Conservation (phyloP, 2,888 invertebrate species). For the Cerastis rubricosa region DNA sequence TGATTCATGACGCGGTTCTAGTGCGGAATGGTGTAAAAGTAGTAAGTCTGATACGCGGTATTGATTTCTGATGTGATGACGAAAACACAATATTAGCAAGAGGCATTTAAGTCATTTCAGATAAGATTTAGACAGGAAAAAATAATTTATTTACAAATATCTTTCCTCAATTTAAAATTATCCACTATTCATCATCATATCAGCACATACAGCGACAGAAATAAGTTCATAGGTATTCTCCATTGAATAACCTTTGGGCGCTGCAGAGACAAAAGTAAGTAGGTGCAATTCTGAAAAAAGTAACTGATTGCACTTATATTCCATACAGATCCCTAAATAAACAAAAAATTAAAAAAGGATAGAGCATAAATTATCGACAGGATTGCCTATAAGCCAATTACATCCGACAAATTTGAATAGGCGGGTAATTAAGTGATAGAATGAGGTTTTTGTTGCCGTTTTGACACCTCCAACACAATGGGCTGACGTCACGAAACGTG, state of each 20-base stretch:
- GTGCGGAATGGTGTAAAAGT: not conserved
- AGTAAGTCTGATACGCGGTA: too few relatives aligned
- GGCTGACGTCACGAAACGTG: conserved; percentile 65
- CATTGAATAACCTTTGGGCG: not conserved
- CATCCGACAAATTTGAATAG: conserved; percentile 60
- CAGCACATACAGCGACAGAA: not conserved
- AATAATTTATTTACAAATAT: conserved; percentile 4
- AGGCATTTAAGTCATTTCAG: not conserved
- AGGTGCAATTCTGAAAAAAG: not conserved
- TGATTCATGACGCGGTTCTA: not conserved
- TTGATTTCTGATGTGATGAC: not conserved
- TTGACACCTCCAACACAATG: conserved; percentile 66
- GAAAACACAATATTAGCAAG: not conserved
- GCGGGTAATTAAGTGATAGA: conserved; percentile 65
- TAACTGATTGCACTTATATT: not conserved
- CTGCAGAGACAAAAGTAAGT: not conserved
- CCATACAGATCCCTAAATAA: not conserved
- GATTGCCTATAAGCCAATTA: conserved; percentile 52
- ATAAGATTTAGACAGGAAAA: conserved; percentile 13
- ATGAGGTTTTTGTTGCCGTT: conserved; percentile 63
- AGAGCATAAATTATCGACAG: conserved; percentile 19
- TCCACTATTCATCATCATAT: not conserved
- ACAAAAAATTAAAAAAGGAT: conserved; percentile 1
- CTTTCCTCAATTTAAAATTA: conserved; percentile 2
- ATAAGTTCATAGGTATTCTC: not conserved